Conservation (phyloP, 1,140 invertebrate species). For the Cecropterus lyciades region DNA sequence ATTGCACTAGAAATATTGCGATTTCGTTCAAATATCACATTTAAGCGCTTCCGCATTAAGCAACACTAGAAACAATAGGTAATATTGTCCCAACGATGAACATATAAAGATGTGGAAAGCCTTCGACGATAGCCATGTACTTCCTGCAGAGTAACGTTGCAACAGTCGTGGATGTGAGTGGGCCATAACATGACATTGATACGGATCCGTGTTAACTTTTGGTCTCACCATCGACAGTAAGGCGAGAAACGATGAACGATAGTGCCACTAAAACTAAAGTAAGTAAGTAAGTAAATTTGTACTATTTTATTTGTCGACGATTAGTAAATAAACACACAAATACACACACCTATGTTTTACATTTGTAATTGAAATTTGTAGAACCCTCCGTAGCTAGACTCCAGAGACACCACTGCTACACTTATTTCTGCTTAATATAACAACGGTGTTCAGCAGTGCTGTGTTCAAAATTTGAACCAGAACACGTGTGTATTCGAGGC, state of each 20-base stretch:
- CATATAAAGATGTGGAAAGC: slow-evolving; percentile 41
- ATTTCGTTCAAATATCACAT: slow-evolving; percentile 26
- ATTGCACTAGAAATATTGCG: slow-evolving; percentile 6
- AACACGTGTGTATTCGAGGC: no score
- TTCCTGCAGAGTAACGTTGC: slow-evolving; percentile 34
- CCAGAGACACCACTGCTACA: no score
- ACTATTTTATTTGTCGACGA: no score
- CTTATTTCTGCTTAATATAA: no score
- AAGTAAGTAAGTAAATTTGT: no score
- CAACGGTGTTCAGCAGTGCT: no score
- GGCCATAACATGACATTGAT: slow-evolving; percentile 43
- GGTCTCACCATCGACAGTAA: background rate
- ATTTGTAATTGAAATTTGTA: no score
- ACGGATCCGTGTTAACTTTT: slow-evolving; percentile 35
- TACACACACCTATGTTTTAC: no score
- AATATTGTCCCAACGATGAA: slow-evolving; percentile 26
- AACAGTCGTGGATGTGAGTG: slow-evolving; percentile 30
- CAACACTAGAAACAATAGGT: slow-evolving; percentile 27
- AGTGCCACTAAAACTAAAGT: no score
- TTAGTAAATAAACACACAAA: no score
- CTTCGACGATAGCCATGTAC: slow-evolving; percentile 37
- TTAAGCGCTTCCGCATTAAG: slow-evolving; percentile 22
- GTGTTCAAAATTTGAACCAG: no score
- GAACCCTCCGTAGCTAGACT: no score
- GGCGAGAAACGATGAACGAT: slow-evolving; percentile 1